phyloP scores from a whole-genome alignment of 23 tunicate species.

The Botrylloides violaceus region DNA sequence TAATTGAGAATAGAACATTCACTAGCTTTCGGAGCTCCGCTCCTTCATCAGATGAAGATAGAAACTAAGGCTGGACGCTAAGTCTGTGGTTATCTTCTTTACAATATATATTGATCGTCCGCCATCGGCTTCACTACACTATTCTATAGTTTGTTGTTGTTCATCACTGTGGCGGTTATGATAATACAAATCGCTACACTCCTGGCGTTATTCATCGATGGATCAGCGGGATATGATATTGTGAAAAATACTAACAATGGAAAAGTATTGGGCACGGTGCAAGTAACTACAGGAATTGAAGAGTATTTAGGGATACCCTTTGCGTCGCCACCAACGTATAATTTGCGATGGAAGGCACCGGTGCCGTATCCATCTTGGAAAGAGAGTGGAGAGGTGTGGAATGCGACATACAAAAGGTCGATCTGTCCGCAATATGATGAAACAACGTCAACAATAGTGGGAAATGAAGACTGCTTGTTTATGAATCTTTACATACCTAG shows the following conservation, averaged over 20 bases:
- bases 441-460: neutral
- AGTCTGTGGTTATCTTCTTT: too few relatives aligned
- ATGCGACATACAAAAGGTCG: neutral
- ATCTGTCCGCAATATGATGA: neutral
- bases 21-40: too few relatives aligned
- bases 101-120: too few relatives aligned
- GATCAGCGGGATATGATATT: neutral
- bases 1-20: too few relatives aligned
- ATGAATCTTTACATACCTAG: slow-evolving; percentile 61
- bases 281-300: slow-evolving; percentile 7
- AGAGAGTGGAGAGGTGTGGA: slow-evolving; percentile 35
- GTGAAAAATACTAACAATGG: slow-evolving; percentile 15
- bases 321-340: slow-evolving; percentile 50
- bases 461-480: slow-evolving; percentile 63
- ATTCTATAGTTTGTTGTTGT: too few relatives aligned
- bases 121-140: too few relatives aligned
- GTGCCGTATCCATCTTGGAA: slow-evolving; percentile 8
- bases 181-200: neutral
- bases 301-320: slow-evolving; percentile 60
- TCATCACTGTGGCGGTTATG: too few relatives aligned
- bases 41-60: too few relatives aligned
- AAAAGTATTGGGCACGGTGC: slow-evolving; percentile 7
- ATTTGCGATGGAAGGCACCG: slow-evolving; percentile 47
- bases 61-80: too few relatives aligned
- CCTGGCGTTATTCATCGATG: neutral